Percentiles rank a stretch among this genome's conserved stretches.
Evolutionary conservation across 2,888 invertebrate genomes (phyloP).

Genomic region (Apodemia hepburni): DNA sequence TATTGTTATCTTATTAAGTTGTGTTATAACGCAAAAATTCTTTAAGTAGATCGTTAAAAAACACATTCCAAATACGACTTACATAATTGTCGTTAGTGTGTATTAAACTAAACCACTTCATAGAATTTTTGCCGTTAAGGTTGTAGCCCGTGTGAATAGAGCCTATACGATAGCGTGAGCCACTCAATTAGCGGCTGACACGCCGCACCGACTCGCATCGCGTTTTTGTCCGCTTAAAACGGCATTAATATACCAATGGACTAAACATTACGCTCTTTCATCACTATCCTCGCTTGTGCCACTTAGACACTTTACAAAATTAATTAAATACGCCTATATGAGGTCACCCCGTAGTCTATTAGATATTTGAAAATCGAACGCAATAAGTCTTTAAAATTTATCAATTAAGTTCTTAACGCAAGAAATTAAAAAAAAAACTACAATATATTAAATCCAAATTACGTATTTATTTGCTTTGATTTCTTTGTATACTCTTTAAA

Average conservation of each 20-base stretch:
- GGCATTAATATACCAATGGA: constrained; percentile 63
- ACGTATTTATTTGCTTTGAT: no score
- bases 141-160: constrained; percentile 46
- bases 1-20: no score
- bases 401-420: no score
- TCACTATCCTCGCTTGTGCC: constrained; percentile 30
- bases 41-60: no score
- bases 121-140: constrained; percentile 33
- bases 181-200: constrained; percentile 69
- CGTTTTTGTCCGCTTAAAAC: constrained; percentile 65
- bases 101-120: neutral
- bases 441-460: no score
- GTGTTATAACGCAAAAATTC: no score
- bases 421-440: no score
- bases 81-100: neutral
- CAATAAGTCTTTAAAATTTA: constrained; percentile 28
- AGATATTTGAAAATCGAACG: constrained; percentile 39
- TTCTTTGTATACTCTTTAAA: no score
- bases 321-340: constrained; percentile 22
- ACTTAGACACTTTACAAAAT: constrained; percentile 27
- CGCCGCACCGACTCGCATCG: constrained; percentile 54
- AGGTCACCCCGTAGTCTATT: constrained; percentile 19
- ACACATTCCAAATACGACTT: no score
- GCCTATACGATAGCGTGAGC: constrained; percentile 64
- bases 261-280: constrained; percentile 57